phyloP scores from a whole-genome alignment of 2,113 vertebrate genomes.

The Hyperoodon ampullatus region DNA sequence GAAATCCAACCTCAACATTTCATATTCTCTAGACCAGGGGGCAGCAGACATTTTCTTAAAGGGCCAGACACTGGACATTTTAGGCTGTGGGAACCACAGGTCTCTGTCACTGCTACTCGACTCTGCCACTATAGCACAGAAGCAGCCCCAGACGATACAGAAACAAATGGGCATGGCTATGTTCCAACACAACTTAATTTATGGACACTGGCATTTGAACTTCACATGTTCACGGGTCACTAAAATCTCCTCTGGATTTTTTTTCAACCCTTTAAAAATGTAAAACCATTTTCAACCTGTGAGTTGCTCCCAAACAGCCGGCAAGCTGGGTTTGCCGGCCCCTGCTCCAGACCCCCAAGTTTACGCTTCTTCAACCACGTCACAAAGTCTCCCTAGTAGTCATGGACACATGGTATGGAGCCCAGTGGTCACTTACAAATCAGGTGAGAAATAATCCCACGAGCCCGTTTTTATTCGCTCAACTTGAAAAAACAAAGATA shows the following conservation, averaged over 20 bases:
- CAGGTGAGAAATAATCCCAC: background rate
- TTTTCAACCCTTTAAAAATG: background rate
- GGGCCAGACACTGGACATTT: background rate
- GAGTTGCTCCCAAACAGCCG: background rate
- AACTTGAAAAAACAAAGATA: slow-evolving; percentile 23
- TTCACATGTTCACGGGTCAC: background rate
- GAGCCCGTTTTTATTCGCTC: slow-evolving; percentile 13
- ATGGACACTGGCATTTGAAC: background rate
- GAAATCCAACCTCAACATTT: background rate
- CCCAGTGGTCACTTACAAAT: background rate
- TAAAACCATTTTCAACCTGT: background rate
- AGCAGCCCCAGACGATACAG: accelerated
- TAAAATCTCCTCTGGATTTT: background rate
- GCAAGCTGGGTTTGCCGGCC: background rate
- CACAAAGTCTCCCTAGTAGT: background rate
- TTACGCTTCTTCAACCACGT: background rate
- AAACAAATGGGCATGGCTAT: background rate
- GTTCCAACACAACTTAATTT: background rate
- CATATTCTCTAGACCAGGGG: background rate
- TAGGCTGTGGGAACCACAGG: background rate
- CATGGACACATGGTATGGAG: background rate
- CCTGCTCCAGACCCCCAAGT: background rate
- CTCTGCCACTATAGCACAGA: background rate
- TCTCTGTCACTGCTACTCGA: background rate
- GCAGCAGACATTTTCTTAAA: background rate